Base-by-base conservation (phyloP, 2,888 invertebrate species). In the Phyllotreta cruciferae region DNA sequence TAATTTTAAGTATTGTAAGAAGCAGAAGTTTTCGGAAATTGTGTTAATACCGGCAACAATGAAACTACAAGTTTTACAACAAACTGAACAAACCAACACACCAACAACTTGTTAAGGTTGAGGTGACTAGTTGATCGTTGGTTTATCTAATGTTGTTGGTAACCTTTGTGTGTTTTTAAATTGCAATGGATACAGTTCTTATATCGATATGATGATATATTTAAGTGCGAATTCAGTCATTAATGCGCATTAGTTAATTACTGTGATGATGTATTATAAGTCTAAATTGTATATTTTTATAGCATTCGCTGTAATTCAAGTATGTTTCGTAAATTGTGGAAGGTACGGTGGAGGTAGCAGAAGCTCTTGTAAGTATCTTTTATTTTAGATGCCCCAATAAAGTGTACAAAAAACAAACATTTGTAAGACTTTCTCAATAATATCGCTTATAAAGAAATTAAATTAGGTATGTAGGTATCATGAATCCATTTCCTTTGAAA, bases 191-290 rank as follows among this genome's bases (percentile, higher is more conserved):
- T 10, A 7, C 10, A 1, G 5, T 3, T 37, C 6, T 8, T 11
- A 13, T 37, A 52, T 24, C 5, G 52, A 52, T 52, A 37, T 37
- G 14, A 50, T 6, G 35, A 38, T 1, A 11, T 8, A 52, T 52
- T 52, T 52, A 52, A 35, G 11, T 50, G 9, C 35, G 34, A 36
- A 10, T 50, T 13, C 36, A 35, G 44, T 9, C 42, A 2, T 37
- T 6, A 8, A n/a, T 7, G 8, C 10, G 1, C 11, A 50, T 50
- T 35, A 36, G 24, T 1, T 50, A 47, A 38, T 37, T 52, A 24
- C 24, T 52, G 11, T 37, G 13, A 52, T 52, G 10, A 49, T 50
- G 62, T 62, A 11, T 67, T 37, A 61, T 8, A 52, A 52, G 52
- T 1, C 6, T 52, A 14, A 13, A 37, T 24, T 10, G 13, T 37